Evolutionary conservation across 2,113 vertebrate genomes (phyloP), one percentile per base, ranked within the genome.

Genomic region (Microtus pennsylvanicus): DNA sequence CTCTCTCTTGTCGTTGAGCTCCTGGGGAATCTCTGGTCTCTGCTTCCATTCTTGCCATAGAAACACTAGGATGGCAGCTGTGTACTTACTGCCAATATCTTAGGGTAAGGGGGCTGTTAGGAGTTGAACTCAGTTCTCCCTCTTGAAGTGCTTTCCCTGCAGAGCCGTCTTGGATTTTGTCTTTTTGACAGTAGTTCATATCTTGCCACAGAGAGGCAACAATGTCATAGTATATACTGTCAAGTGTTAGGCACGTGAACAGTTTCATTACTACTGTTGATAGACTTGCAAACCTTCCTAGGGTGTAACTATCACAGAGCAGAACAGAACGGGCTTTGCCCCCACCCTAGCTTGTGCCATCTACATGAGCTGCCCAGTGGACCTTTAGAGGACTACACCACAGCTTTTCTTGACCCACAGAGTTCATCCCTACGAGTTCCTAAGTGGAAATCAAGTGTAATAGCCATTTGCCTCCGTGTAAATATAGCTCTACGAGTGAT

Each of bases 401-500:
- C 19, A 28, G 69, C 45, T 88, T 90, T 72, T 30, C n/a, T 63
- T 87, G 74, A 5, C 80, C 17, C 13, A 2, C n/a, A 19, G 58
- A 92, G 52, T 52, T 45, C 52, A 69, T 38, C 61, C n/a, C 52
- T 16, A 3, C 52, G 89, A 21, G 1, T 58, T 81, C 33, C n/a
- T 50, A 92, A 63, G 9, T 50, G 65, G 76, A 81, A 91, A 89
- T 61, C n/a, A 78, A 16, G 75, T 35, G 45, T 33, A 92, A n/a
- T 5, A 33, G 93, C 74, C 63, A 89, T 75, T 78, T 91, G 74
- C 47, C 38, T 63, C 75, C 22, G 24, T 75, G 91, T 94, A 97
- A 97, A 95, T 95, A 96, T 82, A 97, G 91, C 89, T 93, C 52
- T 93, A 14, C 77, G 95, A 78, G 83, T 69, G 58, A n/a, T n/a